Conservation (phyloP, 1,140 invertebrate genomes). For the Drosophila lacertosa region DNA sequence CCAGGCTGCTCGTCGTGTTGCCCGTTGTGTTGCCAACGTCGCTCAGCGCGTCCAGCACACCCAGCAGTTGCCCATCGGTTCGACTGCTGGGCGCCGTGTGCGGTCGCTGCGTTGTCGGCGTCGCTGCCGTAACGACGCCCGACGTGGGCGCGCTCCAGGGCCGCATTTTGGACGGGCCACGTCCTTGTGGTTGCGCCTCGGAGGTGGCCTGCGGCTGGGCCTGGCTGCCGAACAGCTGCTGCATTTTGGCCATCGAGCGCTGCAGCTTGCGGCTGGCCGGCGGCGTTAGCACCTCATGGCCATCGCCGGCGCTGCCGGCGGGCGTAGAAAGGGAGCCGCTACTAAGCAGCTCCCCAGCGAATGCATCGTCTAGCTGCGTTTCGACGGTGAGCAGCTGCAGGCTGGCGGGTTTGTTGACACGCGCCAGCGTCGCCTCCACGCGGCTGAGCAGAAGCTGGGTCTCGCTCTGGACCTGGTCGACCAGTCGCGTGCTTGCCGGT, state of each 20-base stretch:
- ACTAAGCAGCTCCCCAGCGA: not conserved
- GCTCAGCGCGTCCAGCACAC: constrained; percentile 14
- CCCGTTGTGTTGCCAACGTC: constrained; percentile 20
- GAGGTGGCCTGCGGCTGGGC: not conserved
- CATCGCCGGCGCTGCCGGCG: not conserved
- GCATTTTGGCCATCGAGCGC: constrained; percentile 68
- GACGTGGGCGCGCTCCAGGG: constrained; percentile 55
- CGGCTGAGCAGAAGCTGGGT: constrained; percentile 24
- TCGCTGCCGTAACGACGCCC: not conserved
- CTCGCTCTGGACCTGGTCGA: constrained; percentile 20
- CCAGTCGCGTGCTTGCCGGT: not conserved
- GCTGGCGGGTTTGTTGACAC: constrained; percentile 11
- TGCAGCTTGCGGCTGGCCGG: constrained; percentile 37
- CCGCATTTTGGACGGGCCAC: not conserved
- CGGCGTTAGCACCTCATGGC: constrained; percentile 1
- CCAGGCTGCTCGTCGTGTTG: constrained; percentile 17
- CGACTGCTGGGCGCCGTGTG: constrained; percentile 56
- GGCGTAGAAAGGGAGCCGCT: constrained; percentile 2
- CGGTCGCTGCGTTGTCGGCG: constrained; percentile 14
- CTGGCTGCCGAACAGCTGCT: constrained; percentile 54
- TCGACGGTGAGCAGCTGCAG: constrained; percentile 15
- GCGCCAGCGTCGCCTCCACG: constrained; percentile 33
- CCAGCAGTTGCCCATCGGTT: constrained; percentile 3
- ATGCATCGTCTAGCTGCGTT: not conserved
- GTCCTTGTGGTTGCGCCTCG: not conserved